Base-by-base conservation (phyloP, 1,140 invertebrate species). In the Varroa destructor region DNA sequence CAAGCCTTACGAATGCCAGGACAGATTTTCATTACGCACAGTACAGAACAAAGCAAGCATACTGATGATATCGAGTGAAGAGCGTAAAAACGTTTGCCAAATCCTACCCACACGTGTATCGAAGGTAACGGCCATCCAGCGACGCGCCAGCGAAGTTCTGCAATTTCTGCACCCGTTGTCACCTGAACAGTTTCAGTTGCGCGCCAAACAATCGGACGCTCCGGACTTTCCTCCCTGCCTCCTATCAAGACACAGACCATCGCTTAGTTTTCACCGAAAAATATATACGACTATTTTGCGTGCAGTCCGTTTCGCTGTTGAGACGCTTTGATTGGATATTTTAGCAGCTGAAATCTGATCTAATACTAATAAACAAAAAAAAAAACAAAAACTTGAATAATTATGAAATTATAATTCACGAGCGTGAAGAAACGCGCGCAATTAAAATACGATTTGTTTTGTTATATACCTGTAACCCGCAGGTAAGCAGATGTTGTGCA, bases 401-500 rank as follows among this genome's bases (percentile, higher is more conserved):
- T 51, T 8, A 8, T 51, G 46, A 51, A 51, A 25, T 25, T 25
- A 25, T 51, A 8, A 8, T 5, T 51, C 46, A 51, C 46, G 3
- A 51, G 3, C 8, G 46, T 51, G 46, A 5, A 51, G 46, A 51
- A 51, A 25, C 25, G 25, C 25, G 25, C 25, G 25, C 25, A 25
- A 25, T 25, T 25, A 25, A 25, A 25, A 25, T 25, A 25, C 25
- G 25, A 25, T 25, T 25, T 25, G 3, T 42, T 67, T 67, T 40
- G 40, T 36, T 42, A 58, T 12, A 12, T 25, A 67, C 61, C 61
- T 2, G 61, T 67, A 1, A 67, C 61, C 12, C 61, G 40, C 14
- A 67, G 37, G 46, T 67, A 67, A 1, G 61, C 61, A 14, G 61
- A 67, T 46, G 61, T 67, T 67, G 61, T 43, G 61, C 61, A 67